These are phyloP conservation scores for Lymantria dispar DNA, from an alignment of 2,888 invertebrate genomes.

Conservation along the genomic window DNA sequence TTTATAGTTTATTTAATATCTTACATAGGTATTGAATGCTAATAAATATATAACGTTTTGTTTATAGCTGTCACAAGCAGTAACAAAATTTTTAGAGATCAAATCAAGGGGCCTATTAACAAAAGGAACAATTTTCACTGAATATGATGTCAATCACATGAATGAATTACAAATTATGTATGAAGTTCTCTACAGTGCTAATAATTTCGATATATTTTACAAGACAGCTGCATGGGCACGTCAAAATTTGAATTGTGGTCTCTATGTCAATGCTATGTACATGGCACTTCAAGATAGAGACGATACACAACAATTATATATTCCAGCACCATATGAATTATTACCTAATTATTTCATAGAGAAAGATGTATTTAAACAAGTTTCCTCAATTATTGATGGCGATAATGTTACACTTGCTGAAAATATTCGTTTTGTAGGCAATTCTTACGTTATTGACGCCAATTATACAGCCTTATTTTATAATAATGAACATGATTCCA, in stretches of 20 bases:
- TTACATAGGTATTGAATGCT: too few species aligned
- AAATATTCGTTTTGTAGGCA: slow-evolving; percentile 58
- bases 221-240: slow-evolving; percentile 82
- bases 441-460: slow-evolving; percentile 58
- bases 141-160: slow-evolving; percentile 55
- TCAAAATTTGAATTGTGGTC: slow-evolving; percentile 84
- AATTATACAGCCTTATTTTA: slow-evolving; percentile 66
- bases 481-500: slow-evolving; percentile 76
- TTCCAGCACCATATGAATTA: slow-evolving; percentile 86
- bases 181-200: slow-evolving; percentile 80
- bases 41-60: slow-evolving; percentile 3
- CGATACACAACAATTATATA: slow-evolving; percentile 80
- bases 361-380: slow-evolving; percentile 81
- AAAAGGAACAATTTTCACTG: slow-evolving; percentile 67
- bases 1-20: too few species aligned
- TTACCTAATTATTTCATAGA: slow-evolving; percentile 86
- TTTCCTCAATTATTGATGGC: slow-evolving; percentile 52
- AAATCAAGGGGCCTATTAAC: slow-evolving; percentile 52
- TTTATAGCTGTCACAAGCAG: slow-evolving; percentile 56
- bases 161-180: slow-evolving; percentile 59
- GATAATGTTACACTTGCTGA: slow-evolving; percentile 47
- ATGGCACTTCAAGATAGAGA: slow-evolving; percentile 81
- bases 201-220: slow-evolving; percentile 81
- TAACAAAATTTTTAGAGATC: slow-evolving; percentile 50
- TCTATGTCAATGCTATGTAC: slow-evolving; percentile 84